Evolutionary conservation across 2,888 invertebrate species (phyloP), one percentile per base, ranked within the genome.

Genomic region (Orchesella flavescens): DNA sequence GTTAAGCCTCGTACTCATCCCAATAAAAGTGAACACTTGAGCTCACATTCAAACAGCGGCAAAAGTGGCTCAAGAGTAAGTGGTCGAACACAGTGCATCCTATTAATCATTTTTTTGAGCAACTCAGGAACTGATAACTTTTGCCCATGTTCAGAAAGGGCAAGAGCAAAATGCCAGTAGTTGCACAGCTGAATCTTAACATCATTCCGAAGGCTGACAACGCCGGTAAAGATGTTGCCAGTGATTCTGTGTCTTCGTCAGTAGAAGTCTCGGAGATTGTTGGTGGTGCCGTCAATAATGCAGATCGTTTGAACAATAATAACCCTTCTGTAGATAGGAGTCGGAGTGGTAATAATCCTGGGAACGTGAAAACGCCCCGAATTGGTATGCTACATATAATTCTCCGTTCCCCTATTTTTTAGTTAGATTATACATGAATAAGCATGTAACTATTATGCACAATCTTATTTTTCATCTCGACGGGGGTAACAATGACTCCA

Each of bases 361-460:
- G 83, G 77, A 83, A 77, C 65, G 43, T 66, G 76, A 76, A 72
- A 83, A 72, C 77, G 83, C 83, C 83, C 72, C 34, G 19, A 15
- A 57, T 57, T 76, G 83, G 83, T 83, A 83, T 83, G 83, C 77
- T 59, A 4, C n/a, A 13, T n/a, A 4, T n/a, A 4, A 21, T 34
- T 19, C 65, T 53, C 46, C 17, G 17, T 61, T 49, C 23, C 17
- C 17, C 17, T 74, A 15, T 57, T 17, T 57, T 17, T 10, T 57
- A 23, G 49, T 46, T 13, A 34, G 7, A 43, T 72, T 55, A 12
- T 71, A 10, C 53, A 24, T 23, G 63, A 10, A 21, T 10, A 12
- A 23, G 34, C 10, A 59, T 55, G 63, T 21, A 49, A n/a, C 53
- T 63, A 69, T 69, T 57, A 72, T 34, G 34, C 34, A 34, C 34